Conservation (phyloP, 2,888 invertebrate genomes). For the Candidula unifasciata region DNA sequence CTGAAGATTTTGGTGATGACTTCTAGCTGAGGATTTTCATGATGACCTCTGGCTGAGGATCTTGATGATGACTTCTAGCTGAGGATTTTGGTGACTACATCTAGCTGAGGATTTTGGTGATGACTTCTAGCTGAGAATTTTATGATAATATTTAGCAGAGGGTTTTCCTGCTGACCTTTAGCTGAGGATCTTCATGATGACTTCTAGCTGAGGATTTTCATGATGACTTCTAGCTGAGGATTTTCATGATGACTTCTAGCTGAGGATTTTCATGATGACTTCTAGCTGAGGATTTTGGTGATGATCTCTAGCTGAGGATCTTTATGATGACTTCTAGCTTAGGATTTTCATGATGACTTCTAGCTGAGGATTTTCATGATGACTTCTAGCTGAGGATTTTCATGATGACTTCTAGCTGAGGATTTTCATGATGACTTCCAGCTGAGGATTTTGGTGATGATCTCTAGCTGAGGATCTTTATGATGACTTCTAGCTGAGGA, state of each 20-base stretch:
- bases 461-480: constrained; percentile 67
- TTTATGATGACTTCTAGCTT: constrained; percentile 62
- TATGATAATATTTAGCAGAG: no score
- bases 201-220: constrained; percentile 68
- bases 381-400: constrained; percentile 64
- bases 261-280: constrained; percentile 66
- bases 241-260: constrained; percentile 63
- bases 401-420: constrained; percentile 63
- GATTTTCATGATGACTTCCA: constrained; percentile 66
- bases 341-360: constrained; percentile 66
- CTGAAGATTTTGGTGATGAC: no score
- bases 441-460: constrained; percentile 68
- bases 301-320: constrained; percentile 64
- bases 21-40: no score
- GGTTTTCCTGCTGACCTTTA: no score
- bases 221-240: constrained; percentile 64
- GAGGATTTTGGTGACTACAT: no score
- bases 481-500: constrained; percentile 64
- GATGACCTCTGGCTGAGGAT: no score
- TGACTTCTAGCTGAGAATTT: no score
- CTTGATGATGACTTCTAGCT: no score
- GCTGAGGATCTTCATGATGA: constrained; percentile 68
- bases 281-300: constrained; percentile 69
- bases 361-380: constrained; percentile 69
- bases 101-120: no score